Evolutionary conservation across 2,888 invertebrate species (phyloP).

Genomic region (Teinopalpus imperialis): DNA sequence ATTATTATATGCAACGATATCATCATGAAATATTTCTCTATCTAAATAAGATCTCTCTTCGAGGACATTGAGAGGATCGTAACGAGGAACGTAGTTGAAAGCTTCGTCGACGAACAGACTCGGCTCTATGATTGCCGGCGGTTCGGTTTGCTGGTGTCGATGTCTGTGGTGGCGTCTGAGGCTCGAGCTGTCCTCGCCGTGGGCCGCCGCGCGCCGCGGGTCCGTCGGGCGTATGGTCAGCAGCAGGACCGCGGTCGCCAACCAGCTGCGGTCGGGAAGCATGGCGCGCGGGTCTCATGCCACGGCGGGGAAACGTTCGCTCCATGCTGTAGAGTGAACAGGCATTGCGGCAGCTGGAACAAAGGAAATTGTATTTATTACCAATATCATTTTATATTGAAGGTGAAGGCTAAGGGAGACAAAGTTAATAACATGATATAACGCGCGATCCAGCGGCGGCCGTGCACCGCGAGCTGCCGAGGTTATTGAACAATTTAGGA

Average conservation of each 20-base stretch:
- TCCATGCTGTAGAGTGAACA: slow-evolving; percentile 49
- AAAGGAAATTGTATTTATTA: slow-evolving; percentile 37
- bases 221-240: slow-evolving; percentile 52
- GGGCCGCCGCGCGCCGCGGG: slow-evolving; percentile 50
- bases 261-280: slow-evolving; percentile 61
- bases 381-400: too few relatives aligned
- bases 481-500: too few relatives aligned
- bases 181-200: slow-evolving; percentile 40
- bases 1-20: slow-evolving; percentile 39
- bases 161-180: slow-evolving; percentile 62
- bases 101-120: slow-evolving; percentile 41
- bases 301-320: slow-evolving; percentile 46
- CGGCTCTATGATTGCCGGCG: slow-evolving; percentile 23
- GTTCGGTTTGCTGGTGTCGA: slow-evolving; percentile 54
- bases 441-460: too few relatives aligned
- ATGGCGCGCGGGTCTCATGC: slow-evolving; percentile 64
- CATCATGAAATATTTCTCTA: slow-evolving; percentile 41
- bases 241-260: slow-evolving; percentile 58
- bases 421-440: too few relatives aligned
- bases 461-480: too few relatives aligned
- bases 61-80: slow-evolving; percentile 41
- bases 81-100: slow-evolving; percentile 34
- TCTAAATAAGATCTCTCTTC: slow-evolving; percentile 47
- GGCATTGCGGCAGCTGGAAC: slow-evolving; percentile 62
- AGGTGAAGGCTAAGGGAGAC: too few relatives aligned